Percentiles rank a stretch among this genome's conserved stretches.
Conservation (phyloP, 1,140 invertebrate genomes). For the Wiebesia pumilae region DNA sequence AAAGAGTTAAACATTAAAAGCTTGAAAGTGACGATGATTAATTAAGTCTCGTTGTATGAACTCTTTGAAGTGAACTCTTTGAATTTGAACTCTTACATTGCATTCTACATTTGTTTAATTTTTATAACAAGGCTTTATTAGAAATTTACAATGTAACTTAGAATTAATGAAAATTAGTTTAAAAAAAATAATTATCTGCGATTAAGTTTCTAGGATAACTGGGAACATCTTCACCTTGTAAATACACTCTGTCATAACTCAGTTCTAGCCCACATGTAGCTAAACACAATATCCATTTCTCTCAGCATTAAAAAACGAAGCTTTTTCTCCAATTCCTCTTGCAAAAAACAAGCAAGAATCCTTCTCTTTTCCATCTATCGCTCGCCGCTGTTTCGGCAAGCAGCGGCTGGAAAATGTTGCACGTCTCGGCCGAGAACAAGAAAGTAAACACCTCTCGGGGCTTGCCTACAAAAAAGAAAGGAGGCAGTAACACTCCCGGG, state of each 20-base stretch:
- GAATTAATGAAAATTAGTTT: not conserved
- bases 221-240: not conserved
- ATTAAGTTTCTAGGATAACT: not conserved
- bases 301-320: not conserved
- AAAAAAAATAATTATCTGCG: not conserved
- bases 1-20: not conserved
- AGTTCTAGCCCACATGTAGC: not conserved
- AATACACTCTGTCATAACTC: not conserved
- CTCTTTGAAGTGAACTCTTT: too few species aligned
- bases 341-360: not conserved
- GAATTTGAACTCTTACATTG: not conserved
- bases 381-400: not conserved
- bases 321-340: too few species aligned
- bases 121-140: not conserved
- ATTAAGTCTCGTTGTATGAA: not conserved
- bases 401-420: not conserved
- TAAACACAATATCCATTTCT: not conserved
- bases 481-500: not conserved
- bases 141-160: not conserved
- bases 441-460: constrained; percentile 38
- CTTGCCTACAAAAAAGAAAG: not conserved
- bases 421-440: constrained; percentile 19
- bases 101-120: not conserved
- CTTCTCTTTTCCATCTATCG: constrained; percentile 1
- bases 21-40: not conserved